These are phyloP conservation scores for Puntigrus tetrazona DNA, from an alignment of 2,113 vertebrate species.

Conservation along the genomic window DNA sequence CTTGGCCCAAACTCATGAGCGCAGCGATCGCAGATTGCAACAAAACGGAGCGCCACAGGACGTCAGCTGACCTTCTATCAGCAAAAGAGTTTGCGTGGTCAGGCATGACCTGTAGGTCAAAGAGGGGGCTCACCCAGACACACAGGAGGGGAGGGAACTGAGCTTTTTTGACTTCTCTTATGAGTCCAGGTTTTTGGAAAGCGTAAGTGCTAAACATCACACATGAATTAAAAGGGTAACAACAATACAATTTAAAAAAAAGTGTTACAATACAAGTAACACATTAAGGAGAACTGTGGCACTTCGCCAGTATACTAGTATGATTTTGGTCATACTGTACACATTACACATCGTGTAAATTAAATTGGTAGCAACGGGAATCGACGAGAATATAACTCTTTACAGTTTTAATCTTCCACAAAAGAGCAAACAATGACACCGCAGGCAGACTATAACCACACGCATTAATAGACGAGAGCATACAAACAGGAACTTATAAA, in stretches of 20 bases:
- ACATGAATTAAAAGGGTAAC: background rate
- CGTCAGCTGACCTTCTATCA: conserved; percentile 43
- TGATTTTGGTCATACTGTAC: no score
- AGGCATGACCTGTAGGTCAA: conserved; percentile 33
- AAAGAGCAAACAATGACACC: no score
- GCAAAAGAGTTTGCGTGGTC: conserved; percentile 27
- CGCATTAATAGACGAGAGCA: no score
- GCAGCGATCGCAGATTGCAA: conserved; percentile 73
- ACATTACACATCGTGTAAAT: background rate
- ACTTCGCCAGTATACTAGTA: no score
- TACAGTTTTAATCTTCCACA: no score
- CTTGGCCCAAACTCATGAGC: conserved; percentile 71
- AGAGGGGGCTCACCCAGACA: conserved; percentile 13
- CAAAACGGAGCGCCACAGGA: conserved; percentile 69
- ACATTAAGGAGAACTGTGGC: no score
- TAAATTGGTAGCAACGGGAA: background rate
- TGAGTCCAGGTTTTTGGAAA: background rate
- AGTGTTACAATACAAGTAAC: no score
- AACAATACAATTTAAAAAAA: background rate
- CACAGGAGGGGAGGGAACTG: background rate
- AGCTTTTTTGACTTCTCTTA: conserved; percentile 8
- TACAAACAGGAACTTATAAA: no score
- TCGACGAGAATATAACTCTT: no score
- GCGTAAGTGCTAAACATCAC: background rate
- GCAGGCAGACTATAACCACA: no score